phyloP scores from a whole-genome alignment of 2,113 vertebrate genomes.

The Clarias macrocephalus region DNA sequence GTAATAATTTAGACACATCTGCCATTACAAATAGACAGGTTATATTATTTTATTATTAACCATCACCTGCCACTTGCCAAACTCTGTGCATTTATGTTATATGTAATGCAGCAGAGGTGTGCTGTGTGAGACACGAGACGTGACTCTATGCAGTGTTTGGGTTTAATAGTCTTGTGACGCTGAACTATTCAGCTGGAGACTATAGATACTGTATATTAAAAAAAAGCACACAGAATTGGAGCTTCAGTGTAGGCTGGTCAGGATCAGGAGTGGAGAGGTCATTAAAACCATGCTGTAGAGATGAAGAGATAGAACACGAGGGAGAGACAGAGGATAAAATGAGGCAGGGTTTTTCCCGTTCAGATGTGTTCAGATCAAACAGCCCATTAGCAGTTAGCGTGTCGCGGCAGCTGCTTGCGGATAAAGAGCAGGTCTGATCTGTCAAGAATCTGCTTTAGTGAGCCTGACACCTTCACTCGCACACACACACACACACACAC shows the following conservation, averaged over 20 bases:
- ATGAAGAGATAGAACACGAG: not conserved
- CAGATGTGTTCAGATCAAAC: slow-evolving; percentile 50
- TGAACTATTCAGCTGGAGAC: not conserved
- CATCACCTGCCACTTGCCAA: slow-evolving; percentile 58
- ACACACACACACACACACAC: not conserved
- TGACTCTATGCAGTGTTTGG: not conserved
- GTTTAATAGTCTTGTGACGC: not conserved
- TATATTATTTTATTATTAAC: slow-evolving; percentile 73
- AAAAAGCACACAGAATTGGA: not conserved
- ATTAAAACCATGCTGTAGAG: slow-evolving; percentile 27
- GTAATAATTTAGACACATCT: slow-evolving; percentile 84
- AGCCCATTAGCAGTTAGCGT: slow-evolving; percentile 30
- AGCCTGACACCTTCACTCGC: slow-evolving; percentile 36
- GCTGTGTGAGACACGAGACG: too few species aligned
- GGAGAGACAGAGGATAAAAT: not conserved
- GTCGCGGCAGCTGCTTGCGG: slow-evolving; percentile 40
- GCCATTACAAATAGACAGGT: slow-evolving; percentile 73
- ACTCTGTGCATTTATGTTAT: not conserved
- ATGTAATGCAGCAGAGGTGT: not conserved
- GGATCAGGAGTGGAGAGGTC: slow-evolving; percentile 36
- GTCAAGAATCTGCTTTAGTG: slow-evolving; percentile 41
- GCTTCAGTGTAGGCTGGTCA: not conserved
- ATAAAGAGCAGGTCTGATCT: slow-evolving; percentile 45
- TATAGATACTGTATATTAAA: not conserved
- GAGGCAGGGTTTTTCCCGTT: slow-evolving; percentile 47